Percentiles rank a stretch among this genome's conserved stretches.
Conservation (phyloP, 2,888 invertebrate species). For the Salticus scenicus region DNA sequence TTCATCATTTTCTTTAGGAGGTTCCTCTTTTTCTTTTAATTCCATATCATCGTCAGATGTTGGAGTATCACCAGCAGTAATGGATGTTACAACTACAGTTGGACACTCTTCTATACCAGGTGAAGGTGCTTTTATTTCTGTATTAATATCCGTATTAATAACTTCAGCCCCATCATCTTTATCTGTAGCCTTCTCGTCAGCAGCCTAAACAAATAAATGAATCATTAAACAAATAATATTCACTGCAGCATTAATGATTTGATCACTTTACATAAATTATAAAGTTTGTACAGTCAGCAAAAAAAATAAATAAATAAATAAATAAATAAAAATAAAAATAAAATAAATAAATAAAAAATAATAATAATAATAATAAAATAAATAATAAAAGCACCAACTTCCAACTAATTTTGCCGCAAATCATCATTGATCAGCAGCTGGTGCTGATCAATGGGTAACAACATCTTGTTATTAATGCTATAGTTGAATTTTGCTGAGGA, state of each 20-base stretch:
- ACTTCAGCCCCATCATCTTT: constrained; percentile 28
- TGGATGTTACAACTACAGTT: constrained; percentile 49
- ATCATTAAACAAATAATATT: neutral
- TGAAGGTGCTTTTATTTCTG: constrained; percentile 31
- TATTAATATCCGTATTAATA: constrained; percentile 28
- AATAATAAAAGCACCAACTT: no score
- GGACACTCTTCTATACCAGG: constrained; percentile 51
- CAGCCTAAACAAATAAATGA: constrained; percentile 28
- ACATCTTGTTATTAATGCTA: no score
- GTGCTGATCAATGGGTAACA: no score
- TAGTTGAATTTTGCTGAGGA: no score
- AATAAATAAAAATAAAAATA: no score
- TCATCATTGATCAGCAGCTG: no score
- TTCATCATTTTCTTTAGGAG: neutral
- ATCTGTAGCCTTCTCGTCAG: neutral
- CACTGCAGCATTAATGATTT: neutral
- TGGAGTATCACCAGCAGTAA: constrained; percentile 47
- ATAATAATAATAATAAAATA: no score
- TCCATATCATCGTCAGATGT: constrained; percentile 58
- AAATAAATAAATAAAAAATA: no score
- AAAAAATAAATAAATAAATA: no score
- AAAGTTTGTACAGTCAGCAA: neutral
- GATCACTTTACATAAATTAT: neutral
- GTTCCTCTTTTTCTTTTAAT: constrained; percentile 37
- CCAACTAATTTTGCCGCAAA: no score